Base-by-base conservation (phyloP, 2,888 invertebrate genomes). In the Dugesia japonica region DNA sequence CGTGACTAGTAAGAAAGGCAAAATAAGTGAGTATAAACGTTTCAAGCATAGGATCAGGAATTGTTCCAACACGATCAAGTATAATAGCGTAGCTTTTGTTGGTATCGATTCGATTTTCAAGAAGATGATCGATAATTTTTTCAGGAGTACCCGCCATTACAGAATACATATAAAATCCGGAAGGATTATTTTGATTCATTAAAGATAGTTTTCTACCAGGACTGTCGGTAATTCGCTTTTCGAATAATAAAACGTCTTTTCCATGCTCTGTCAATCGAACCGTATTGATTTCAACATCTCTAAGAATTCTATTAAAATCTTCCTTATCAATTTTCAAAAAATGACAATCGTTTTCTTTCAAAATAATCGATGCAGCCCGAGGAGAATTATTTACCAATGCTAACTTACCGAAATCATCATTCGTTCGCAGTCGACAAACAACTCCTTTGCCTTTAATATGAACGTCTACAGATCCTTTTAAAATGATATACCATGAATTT, bases 211-310 rank as follows among this genome's bases (percentile, higher is more conserved):
- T 56, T n/a, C 56, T 56, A 27, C 72, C 28, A 1, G 72, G 72
- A 56, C 56, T 56, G 17, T 56, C 56, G 73, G 83, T 81, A 42
- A 84, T 82, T 76, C 86, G 86, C 80, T 86, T 90, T 85, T 91
- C 91, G 80, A 91, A 85, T 56, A 92, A 89, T 80, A 91, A 85
- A 56, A 91, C 91, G 86, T 91, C 91, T 82, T 89, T 89, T 71
- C 90, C 90, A 82, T 91, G 90, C 82, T 91, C 91, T 83, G 91
- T 90, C 80, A 92, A 86, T 73, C 91, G 86, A 72, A 91, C 89
- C 42, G 91, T 92, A 83, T 91, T 91, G n/a, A 91, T 90, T 85
- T 91, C 91, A 42, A 91, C 91, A 85, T 91, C 91, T 81, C 86
- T 81, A 1, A 84, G 85, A 79, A 90, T 90, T 81, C 90, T 87